Evolutionary conservation across 2,888 invertebrate species (phyloP), one percentile per base, ranked within the genome.

Genomic region (Xestia c-nigrum): DNA sequence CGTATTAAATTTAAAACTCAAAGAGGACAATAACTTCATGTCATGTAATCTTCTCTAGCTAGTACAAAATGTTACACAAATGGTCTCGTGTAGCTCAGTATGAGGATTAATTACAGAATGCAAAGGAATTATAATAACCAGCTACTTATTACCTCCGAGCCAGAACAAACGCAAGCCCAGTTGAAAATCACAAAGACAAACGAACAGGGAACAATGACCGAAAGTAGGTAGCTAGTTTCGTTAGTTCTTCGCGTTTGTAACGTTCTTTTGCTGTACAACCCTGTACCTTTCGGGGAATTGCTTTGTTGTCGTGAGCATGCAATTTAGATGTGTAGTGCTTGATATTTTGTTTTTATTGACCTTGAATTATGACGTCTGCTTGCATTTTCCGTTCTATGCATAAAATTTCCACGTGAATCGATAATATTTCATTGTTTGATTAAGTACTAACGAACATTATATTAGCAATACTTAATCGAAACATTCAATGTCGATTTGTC

Each of bases 111-210:
- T 76, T 78, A 83, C 72, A 82, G 81, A 82, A 80, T 79, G 75
- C 82, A 87, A 86, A 86, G 73, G 72, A 65, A 79, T 83, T 63
- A 79, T 83, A 86, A 84, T 74, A 81, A 81, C 85, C 82, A 78
- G 74, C 87, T 83, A 87, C 85, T 82, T 81, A 85, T 79, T 83
- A 85, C 73, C 77, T 78, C 77, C 78, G 78, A 75, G 66, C 24
- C 43, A 82, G 84, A 86, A 90, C 88, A 89, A 91, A 91, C 90
- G 86, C 86, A 85, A 87, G 84, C 81, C 86, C 86, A 85, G 85
- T 87, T 90, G 88, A 91, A 91, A 91, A 90, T 90, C 89, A 92
- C 89, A 91, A 92, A 90, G 89, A 90, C 89, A 90, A 91, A 89
- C 88, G 83, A 85, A 87, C 81, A 77, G 83, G 87, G 89, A 92